These are phyloP conservation scores for Drosophila sp. DNA, from an alignment of 1,140 invertebrate species.

Conservation along the genomic window DNA sequence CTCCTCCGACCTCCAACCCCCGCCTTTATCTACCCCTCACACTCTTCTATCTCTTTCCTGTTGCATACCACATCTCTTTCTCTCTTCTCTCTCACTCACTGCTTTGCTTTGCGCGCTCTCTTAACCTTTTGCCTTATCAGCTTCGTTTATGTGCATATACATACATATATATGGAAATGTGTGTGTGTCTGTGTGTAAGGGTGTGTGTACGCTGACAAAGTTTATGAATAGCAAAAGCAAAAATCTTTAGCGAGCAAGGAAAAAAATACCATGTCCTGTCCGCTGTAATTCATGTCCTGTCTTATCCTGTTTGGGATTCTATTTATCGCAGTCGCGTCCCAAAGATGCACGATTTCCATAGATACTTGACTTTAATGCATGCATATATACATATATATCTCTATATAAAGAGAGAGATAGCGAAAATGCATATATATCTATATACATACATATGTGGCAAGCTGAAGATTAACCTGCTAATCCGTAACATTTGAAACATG, in stretches of 20 bases:
- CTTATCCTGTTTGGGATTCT: slow-evolving; percentile 14
- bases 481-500: no score
- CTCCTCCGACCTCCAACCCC: slow-evolving; percentile 2
- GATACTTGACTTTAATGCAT: background rate
- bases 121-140: slow-evolving; percentile 76
- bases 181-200: background rate
- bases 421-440: background rate
- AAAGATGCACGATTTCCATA: slow-evolving; percentile 11
- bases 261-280: slow-evolving; percentile 6
- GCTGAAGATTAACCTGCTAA: no score
- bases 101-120: slow-evolving; percentile 29
- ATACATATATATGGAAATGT: slow-evolving; percentile 5
- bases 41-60: background rate
- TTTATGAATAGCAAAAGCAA: slow-evolving; percentile 69
- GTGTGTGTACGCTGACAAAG: slow-evolving; percentile 61
- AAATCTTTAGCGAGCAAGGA: background rate
- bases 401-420: background rate
- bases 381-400: background rate
- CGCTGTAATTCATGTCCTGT: background rate
- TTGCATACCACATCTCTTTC: background rate
- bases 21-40: slow-evolving; percentile 11
- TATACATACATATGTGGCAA: no score
- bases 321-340: background rate
- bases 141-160: slow-evolving; percentile 41
- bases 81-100: slow-evolving; percentile 6